A percentile compares a stretch with the other conserved stretches of the same genome.
Evolutionary conservation across 2,797 vertebrate species (phyloP).

Genomic region (Fringilla coelebs): DNA sequence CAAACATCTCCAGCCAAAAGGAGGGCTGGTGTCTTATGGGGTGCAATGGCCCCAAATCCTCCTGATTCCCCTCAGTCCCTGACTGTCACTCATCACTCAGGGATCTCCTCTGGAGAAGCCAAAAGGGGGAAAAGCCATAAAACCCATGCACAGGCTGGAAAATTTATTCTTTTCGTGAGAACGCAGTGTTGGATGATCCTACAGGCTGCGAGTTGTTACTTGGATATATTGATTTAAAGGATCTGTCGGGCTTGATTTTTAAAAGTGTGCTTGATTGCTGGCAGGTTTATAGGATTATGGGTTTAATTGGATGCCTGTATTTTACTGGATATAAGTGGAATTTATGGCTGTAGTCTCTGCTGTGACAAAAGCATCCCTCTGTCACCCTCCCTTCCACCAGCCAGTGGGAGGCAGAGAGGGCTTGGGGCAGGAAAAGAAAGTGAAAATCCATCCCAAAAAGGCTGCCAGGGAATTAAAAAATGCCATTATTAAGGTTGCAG

Average conservation of each 20-base stretch:
- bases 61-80: background rate
- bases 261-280: conserved; percentile 69
- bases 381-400: background rate
- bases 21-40: rapidly evolving
- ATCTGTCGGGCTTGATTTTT: conserved; percentile 72
- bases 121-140: background rate
- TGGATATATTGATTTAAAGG: conserved; percentile 72
- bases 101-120: background rate
- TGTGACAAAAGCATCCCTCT: background rate
- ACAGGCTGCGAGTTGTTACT: conserved; percentile 62
- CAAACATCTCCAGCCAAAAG: background rate
- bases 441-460: background rate
- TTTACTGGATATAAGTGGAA: conserved; percentile 74
- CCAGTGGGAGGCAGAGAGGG: background rate
- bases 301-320: conserved; percentile 77
- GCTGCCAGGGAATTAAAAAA: background rate
- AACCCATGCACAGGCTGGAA: background rate
- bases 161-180: background rate
- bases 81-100: background rate
- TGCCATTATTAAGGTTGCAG: background rate
- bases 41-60: background rate
- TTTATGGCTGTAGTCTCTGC: conserved; percentile 62
- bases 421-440: background rate
- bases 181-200: conserved; percentile 34
- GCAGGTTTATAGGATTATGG: conserved; percentile 79